Conservation (phyloP, 2,113 vertebrate genomes). For the Nyctereutes procyonoides region DNA sequence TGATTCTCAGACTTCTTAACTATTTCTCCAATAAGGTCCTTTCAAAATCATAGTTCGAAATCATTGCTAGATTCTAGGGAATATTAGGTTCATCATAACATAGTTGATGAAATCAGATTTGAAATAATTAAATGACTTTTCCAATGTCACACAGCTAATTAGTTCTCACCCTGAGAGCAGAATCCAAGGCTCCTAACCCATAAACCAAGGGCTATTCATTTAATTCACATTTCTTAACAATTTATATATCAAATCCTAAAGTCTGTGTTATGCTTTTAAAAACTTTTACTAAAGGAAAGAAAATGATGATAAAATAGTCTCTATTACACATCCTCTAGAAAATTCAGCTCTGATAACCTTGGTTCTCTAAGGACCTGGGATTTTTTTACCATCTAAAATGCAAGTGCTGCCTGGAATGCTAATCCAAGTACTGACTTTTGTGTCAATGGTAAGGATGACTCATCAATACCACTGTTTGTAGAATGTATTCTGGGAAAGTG, state of each 20-base stretch:
- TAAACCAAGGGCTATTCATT: background rate
- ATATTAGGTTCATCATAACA: background rate
- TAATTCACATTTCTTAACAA: background rate
- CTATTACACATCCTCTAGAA: background rate
- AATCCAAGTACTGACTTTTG: background rate
- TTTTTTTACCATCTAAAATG: background rate
- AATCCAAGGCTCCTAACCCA: background rate
- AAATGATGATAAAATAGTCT: background rate
- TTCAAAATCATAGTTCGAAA: conserved; percentile 16
- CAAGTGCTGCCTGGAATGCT: background rate
- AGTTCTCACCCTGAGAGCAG: background rate
- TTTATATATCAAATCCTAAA: background rate
- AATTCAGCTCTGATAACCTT: background rate
- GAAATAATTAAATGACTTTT: background rate
- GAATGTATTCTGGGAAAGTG: background rate
- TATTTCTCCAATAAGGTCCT: background rate
- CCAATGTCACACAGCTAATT: background rate
- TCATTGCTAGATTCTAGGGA: background rate
- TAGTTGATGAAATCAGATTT: background rate
- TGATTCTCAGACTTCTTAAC: background rate
- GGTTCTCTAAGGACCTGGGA: background rate
- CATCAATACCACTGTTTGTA: background rate
- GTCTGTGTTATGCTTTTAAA: background rate
- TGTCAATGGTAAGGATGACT: background rate
- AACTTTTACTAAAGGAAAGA: background rate